A percentile compares a stretch with the other conserved stretches of the same genome.
phyloP scores from a whole-genome alignment of 2,797 vertebrate genomes.

The Paedocypris micromegethes region DNA sequence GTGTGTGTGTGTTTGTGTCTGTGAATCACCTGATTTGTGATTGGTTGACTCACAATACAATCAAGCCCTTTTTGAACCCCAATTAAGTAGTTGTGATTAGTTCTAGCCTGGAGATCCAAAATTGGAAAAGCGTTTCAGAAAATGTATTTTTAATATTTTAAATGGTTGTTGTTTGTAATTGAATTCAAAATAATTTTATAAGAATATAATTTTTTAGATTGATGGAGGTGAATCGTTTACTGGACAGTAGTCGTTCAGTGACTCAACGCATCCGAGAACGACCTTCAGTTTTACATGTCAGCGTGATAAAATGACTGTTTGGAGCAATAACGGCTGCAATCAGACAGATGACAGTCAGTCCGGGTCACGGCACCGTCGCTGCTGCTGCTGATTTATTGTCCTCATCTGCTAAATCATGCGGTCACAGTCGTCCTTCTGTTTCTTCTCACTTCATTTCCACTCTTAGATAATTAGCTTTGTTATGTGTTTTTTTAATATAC shows the following conservation, averaged over 20 bases:
- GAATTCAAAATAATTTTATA: too few relatives aligned
- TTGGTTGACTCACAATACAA: too few relatives aligned
- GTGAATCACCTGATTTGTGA: too few relatives aligned
- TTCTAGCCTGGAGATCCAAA: too few relatives aligned
- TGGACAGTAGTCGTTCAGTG: not conserved
- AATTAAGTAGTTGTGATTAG: too few relatives aligned
- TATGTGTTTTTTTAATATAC: too few relatives aligned
- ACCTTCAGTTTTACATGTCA: slow-evolving; percentile 16
- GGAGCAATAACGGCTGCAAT: slow-evolving; percentile 12
- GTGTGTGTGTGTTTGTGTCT: too few relatives aligned
- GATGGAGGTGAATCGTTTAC: slow-evolving; percentile 2
- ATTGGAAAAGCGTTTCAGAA: too few relatives aligned
- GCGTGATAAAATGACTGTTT: not conserved
- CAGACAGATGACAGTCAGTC: not conserved
- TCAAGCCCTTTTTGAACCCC: too few relatives aligned
- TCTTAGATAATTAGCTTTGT: not conserved
- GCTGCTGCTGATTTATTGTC: slow-evolving; percentile 7
- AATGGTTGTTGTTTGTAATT: too few relatives aligned
- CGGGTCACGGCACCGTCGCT: slow-evolving; percentile 6
- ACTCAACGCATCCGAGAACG: not conserved
- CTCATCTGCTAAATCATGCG: not conserved
- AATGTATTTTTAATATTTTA: too few relatives aligned
- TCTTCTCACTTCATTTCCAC: not conserved
- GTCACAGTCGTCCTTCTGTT: not conserved
- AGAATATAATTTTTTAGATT: not conserved